Conservation (phyloP, 2,797 vertebrate genomes). For the Siniperca obscura region DNA sequence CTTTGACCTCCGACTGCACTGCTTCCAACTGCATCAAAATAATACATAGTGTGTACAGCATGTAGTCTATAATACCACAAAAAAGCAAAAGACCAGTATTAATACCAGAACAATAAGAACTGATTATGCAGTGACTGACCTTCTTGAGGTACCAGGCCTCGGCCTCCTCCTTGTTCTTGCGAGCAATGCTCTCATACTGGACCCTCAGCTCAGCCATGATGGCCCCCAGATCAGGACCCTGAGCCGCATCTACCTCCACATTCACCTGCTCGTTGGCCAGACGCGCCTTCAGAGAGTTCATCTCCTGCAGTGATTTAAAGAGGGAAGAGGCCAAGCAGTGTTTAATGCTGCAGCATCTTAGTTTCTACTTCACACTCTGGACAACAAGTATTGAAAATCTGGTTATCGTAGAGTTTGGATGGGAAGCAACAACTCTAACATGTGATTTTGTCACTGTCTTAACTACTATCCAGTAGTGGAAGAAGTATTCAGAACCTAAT, state of each 20-base stretch:
- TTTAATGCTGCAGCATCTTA: neutral
- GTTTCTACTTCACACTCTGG: neutral
- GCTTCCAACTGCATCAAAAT: constrained; percentile 77
- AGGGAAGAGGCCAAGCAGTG: neutral
- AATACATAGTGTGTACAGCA: neutral
- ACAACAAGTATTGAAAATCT: neutral
- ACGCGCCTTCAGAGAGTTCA: constrained; percentile 74
- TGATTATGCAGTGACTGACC: constrained; percentile 70
- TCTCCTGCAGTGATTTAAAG: constrained; percentile 75
- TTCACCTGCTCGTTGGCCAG: constrained; percentile 84
- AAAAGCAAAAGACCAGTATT: neutral
- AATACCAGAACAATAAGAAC: neutral
- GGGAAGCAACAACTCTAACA: neutral
- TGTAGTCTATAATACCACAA: neutral
- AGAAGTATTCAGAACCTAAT: neutral
- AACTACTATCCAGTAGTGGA: neutral
- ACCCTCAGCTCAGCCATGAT: constrained; percentile 85
- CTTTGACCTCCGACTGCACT: constrained; percentile 85
- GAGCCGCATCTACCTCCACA: constrained; percentile 86
- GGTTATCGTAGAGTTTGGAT: neutral
- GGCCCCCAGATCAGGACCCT: constrained; percentile 85
- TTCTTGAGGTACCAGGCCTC: constrained; percentile 88
- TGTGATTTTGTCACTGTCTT: neutral
- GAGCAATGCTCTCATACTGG: constrained; percentile 87
- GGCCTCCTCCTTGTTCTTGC: constrained; percentile 88